Conservation (phyloP, 2,113 vertebrate genomes). For the Alaudala cheleensis region DNA sequence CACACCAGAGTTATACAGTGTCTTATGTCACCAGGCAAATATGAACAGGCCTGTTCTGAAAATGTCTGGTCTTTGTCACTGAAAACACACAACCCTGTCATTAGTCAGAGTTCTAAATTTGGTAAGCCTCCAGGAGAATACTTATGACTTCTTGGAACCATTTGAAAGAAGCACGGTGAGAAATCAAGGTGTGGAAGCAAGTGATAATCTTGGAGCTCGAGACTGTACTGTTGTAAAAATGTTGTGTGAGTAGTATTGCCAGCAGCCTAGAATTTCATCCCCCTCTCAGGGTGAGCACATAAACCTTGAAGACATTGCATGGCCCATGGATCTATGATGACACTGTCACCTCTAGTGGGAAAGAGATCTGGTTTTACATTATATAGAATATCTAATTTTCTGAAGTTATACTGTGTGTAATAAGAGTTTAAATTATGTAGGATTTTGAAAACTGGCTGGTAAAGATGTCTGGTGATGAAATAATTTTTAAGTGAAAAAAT, state of each 20-base stretch:
- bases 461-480: not conserved
- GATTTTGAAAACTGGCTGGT: not conserved
- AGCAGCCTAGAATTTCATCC: not conserved
- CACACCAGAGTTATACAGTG: not conserved
- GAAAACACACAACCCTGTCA: not conserved
- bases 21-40: conserved; percentile 23
- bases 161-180: not conserved
- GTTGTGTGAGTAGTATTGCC: not conserved
- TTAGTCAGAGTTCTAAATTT: not conserved
- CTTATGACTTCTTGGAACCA: not conserved
- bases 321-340: not conserved
- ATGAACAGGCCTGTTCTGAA: not conserved
- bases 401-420: not conserved
- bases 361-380: not conserved
- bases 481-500: not conserved
- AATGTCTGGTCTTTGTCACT: not conserved
- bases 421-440: not conserved
- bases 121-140: not conserved
- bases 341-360: not conserved
- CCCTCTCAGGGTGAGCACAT: not conserved
- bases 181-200: conserved; percentile 5
- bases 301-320: not conserved
- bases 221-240: not conserved
- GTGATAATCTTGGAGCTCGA: not conserved
- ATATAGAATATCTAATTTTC: not conserved